Percentiles rank a stretch among this genome's conserved stretches.
phyloP scores from a whole-genome alignment of 2,888 invertebrate genomes.

The Calliphora vomitoria region DNA sequence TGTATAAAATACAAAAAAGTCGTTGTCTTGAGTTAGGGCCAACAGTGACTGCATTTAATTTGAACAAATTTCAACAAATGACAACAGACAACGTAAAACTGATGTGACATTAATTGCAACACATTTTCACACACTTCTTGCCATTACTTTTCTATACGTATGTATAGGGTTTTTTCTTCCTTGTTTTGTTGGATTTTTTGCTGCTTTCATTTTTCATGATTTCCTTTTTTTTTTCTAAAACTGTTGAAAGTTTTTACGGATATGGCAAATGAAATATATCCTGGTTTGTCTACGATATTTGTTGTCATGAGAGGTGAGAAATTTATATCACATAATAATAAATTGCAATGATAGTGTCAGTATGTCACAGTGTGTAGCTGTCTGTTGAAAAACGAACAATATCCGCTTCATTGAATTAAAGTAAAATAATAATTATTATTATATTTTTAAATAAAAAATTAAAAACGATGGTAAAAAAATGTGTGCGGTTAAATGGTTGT shows the following conservation, averaged over 20 bases:
- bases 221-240: constrained; percentile 32
- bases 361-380: not conserved
- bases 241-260: constrained; percentile 67
- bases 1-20: not conserved
- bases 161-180: not conserved
- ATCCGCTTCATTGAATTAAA: constrained; percentile 35
- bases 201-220: constrained; percentile 42
- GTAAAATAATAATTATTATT: constrained; percentile 20
- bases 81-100: constrained; percentile 71
- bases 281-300: constrained; percentile 56
- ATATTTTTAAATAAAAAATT: not conserved
- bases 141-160: constrained; percentile 44
- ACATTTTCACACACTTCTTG: constrained; percentile 67
- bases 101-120: constrained; percentile 76
- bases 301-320: constrained; percentile 60
- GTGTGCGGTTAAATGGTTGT: constrained; percentile 25
- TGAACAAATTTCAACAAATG: constrained; percentile 73
- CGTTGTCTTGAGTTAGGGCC: constrained; percentile 39
- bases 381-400: constrained; percentile 21
- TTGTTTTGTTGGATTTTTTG: constrained; percentile 19
- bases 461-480: not conserved
- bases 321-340: constrained; percentile 48
- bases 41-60: constrained; percentile 72
- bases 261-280: constrained; percentile 68
- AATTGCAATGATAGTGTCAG: constrained; percentile 50